phyloP scores from a whole-genome alignment of 2,888 invertebrate genomes.

The Drosophila seclusa region DNA sequence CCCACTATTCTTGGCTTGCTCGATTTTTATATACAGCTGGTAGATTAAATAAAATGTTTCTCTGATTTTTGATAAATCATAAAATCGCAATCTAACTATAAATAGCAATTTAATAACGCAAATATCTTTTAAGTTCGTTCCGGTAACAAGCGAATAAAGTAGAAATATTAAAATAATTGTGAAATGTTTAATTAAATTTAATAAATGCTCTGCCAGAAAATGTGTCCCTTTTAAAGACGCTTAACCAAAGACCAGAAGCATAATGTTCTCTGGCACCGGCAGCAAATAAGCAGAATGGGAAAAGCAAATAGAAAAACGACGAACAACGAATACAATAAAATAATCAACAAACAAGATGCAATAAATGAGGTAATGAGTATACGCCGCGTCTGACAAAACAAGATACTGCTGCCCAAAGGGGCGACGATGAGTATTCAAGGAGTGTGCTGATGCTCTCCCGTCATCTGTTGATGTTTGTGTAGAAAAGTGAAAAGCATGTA shows the following conservation, averaged over 20 bases:
- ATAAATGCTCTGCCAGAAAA: background rate
- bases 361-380: constrained; percentile 73
- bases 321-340: constrained; percentile 69
- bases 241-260: background rate
- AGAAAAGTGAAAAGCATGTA: constrained; percentile 75
- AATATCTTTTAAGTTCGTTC: background rate
- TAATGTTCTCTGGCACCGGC: constrained; percentile 24
- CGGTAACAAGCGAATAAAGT: background rate
- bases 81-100: background rate
- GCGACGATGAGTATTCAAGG: background rate
- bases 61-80: background rate
- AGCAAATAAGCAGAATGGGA: constrained; percentile 15
- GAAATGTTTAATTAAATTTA: background rate
- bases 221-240: background rate
- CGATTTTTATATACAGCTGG: background rate
- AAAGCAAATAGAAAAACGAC: constrained; percentile 47
- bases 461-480: constrained; percentile 42
- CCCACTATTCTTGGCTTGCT: background rate
- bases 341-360: constrained; percentile 66
- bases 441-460: background rate
- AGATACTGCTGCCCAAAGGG: constrained; percentile 10
- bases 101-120: background rate
- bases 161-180: background rate
- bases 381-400: constrained; percentile 58
- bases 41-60: background rate